phyloP scores from a whole-genome alignment of 2,113 vertebrate species.

The Alethe diademata region DNA sequence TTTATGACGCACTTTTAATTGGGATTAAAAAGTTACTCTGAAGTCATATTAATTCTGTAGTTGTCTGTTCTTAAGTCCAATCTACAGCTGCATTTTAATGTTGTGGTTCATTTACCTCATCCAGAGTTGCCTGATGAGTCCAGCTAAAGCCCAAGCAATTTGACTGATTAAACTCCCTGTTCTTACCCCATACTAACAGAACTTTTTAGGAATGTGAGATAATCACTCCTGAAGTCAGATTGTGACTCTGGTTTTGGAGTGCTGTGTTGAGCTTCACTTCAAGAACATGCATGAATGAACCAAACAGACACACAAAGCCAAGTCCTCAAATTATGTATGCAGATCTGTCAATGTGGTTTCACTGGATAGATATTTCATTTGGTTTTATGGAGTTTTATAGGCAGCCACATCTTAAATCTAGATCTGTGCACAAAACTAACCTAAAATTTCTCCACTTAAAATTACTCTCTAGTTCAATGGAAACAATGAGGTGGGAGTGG shows the following conservation, averaged over 20 bases:
- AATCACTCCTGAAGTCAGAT: neutral
- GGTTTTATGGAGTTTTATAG: neutral
- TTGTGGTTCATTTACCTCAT: neutral
- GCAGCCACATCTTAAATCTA: neutral
- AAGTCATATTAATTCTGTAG: neutral
- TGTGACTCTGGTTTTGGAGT: neutral
- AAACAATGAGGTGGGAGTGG: neutral
- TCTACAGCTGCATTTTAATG: neutral
- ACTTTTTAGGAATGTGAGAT: neutral
- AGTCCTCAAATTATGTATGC: neutral
- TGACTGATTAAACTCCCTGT: neutral
- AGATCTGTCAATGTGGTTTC: neutral
- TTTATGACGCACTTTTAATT: neutral
- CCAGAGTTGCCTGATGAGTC: neutral
- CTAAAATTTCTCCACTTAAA: neutral
- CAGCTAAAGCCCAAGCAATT: neutral
- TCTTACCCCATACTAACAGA: neutral
- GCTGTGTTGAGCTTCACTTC: neutral
- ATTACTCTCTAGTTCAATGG: neutral
- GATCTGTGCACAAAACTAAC: neutral
- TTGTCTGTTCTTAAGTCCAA: neutral
- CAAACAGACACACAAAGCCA: neutral
- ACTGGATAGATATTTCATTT: neutral
- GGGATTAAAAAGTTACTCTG: slow-evolving; percentile 7
- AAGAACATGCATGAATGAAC: neutral